These are phyloP conservation scores for Hyperoplus lanceolatus DNA, from an alignment of 2,797 vertebrate species.

Conservation along the genomic window DNA sequence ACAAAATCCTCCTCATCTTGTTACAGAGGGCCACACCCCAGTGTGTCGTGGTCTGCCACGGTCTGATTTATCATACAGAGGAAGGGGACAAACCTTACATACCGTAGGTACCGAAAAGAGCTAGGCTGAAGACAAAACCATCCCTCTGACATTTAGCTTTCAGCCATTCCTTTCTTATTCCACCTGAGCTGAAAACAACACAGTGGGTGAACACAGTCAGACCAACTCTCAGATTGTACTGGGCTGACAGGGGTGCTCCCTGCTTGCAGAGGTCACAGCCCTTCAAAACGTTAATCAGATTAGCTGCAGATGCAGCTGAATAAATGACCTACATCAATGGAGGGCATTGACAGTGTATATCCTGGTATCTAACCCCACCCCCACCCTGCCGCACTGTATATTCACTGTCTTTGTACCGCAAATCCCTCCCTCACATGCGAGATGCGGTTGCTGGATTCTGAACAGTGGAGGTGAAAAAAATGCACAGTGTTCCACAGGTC, in stretches of 20 bases:
- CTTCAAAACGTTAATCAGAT: conserved; percentile 80
- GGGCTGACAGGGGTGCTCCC: conserved; percentile 51
- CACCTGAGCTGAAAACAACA: conserved; percentile 24
- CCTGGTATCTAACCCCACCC: conserved; percentile 73
- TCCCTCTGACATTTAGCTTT: conserved; percentile 58
- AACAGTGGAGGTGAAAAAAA: conserved; percentile 64
- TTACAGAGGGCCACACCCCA: conserved; percentile 66
- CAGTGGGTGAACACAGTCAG: conserved; percentile 20
- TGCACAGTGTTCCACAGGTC: conserved; percentile 68
- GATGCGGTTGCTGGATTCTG: conserved; percentile 58
- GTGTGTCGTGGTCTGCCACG: conserved; percentile 62
- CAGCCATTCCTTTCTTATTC: conserved; percentile 12
- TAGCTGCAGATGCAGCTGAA: conserved; percentile 81
- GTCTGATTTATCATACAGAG: conserved; percentile 74
- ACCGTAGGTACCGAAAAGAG: conserved; percentile 53
- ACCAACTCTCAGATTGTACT: conserved; percentile 19
- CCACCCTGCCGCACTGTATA: conserved; percentile 69
- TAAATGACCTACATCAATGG: conserved; percentile 87
- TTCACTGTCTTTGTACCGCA: conserved; percentile 64
- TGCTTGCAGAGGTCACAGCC: conserved; percentile 68
- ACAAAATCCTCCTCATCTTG: conserved; percentile 67
- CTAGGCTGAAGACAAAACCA: conserved; percentile 52
- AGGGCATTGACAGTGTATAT: conserved; percentile 82
- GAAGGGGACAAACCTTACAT: conserved; percentile 70
- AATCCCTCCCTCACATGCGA: conserved; percentile 62